Evolutionary conservation across 2,797 vertebrate genomes (phyloP).

Genomic region (Cuniculus paca): DNA sequence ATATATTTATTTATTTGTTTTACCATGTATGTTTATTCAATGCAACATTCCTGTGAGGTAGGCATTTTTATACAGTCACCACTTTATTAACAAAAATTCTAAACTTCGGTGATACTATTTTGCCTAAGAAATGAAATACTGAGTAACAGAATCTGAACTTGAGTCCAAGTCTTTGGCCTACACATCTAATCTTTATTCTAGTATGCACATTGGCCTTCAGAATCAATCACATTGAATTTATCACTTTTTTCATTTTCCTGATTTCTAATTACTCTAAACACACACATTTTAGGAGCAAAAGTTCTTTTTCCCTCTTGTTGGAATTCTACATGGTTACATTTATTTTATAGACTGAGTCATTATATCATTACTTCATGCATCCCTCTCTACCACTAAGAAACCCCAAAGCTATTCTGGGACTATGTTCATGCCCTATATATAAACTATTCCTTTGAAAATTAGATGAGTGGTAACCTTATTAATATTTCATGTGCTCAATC

Average conservation of each 20-base stretch:
- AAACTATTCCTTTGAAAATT: constrained; percentile 75
- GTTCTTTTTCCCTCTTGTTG: not conserved
- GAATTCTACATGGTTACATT: not conserved
- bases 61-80: not conserved
- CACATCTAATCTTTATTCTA: not conserved
- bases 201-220: not conserved
- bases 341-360: constrained; percentile 3
- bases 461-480: constrained; percentile 77
- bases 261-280: constrained; percentile 2
- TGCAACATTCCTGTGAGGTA: not conserved
- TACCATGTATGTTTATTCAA: too few species aligned
- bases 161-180: not conserved
- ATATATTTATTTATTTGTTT: too few species aligned
- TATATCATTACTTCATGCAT: not conserved
- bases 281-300: not conserved
- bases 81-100: not conserved
- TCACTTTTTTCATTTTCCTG: not conserved
- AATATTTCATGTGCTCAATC: constrained; percentile 77
- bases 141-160: not conserved
- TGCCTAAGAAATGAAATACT: not conserved
- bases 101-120: not conserved
- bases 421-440: constrained; percentile 62
- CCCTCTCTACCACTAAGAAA: not conserved
- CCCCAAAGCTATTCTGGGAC: constrained; percentile 49
- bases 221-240: not conserved